Conservation (phyloP, 92 coral and sea anemone genomes). For the Epizoanthus scotinus region DNA sequence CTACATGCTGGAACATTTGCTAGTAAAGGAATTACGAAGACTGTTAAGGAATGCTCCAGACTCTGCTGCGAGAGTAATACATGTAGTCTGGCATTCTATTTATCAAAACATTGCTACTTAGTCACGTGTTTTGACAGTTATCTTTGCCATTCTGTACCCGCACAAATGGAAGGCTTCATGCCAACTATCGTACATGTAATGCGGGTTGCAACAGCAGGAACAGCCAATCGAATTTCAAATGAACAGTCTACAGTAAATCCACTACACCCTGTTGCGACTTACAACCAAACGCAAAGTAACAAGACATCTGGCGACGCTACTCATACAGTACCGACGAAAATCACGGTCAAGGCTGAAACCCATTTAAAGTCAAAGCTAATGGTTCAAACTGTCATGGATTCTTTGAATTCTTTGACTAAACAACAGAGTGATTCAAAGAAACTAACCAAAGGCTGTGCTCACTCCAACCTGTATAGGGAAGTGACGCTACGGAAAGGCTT, state of each 20-base stretch:
- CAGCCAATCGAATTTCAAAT: not conserved
- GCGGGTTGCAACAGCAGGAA: slow-evolving; percentile 14
- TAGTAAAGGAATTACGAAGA: slow-evolving; percentile 57
- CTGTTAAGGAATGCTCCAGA: slow-evolving; percentile 65
- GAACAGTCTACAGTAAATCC: not conserved
- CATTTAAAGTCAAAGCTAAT: slow-evolving; percentile 32
- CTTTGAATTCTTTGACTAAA: slow-evolving; percentile 45
- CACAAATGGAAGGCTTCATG: slow-evolving; percentile 80
- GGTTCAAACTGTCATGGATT: slow-evolving; percentile 51
- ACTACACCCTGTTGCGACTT: not conserved
- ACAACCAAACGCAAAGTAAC: not conserved
- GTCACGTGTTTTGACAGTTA: slow-evolving; percentile 85
- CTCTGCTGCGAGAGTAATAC: slow-evolving; percentile 76
- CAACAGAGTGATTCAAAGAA: slow-evolving; percentile 4
- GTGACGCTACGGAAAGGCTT: slow-evolving; percentile 89
- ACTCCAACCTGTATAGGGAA: slow-evolving; percentile 74
- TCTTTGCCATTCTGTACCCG: slow-evolving; percentile 78
- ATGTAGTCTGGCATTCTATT: slow-evolving; percentile 87
- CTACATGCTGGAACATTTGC: slow-evolving; percentile 81
- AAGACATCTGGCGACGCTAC: not conserved
- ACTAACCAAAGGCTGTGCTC: slow-evolving; percentile 50
- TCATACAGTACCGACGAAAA: not conserved
- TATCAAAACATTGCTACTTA: slow-evolving; percentile 79
- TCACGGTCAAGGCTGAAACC: not conserved
- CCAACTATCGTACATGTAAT: slow-evolving; percentile 78